A percentile compares a stretch with the other conserved stretches of the same genome.
phyloP scores from a whole-genome alignment of 2,797 vertebrate species.

The Falco biarmicus region DNA sequence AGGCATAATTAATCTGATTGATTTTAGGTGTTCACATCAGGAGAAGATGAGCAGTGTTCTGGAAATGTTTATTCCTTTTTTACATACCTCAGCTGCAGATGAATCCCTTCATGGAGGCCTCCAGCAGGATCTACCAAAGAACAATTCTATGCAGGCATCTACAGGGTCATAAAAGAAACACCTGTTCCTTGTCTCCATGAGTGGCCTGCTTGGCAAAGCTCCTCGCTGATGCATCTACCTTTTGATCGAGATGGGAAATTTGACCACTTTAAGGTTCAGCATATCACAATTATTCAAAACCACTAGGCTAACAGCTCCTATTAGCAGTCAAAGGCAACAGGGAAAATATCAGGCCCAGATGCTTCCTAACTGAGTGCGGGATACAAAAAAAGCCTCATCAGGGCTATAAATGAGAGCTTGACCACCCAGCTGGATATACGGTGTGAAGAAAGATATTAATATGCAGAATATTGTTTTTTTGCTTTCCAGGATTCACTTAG shows the following conservation, averaged over 20 bases:
- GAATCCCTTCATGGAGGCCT: not conserved
- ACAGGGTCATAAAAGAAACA: not conserved
- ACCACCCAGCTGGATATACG: not conserved
- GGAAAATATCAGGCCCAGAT: not conserved
- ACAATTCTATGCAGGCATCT: not conserved
- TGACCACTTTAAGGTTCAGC: not conserved
- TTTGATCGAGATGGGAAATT: not conserved
- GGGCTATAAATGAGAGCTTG: not conserved
- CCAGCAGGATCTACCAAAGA: not conserved
- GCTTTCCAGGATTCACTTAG: not conserved
- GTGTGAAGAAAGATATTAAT: not conserved
- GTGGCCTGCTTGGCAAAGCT: not conserved
- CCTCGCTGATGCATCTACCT: not conserved
- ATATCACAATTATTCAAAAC: not conserved
- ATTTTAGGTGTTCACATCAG: not conserved
- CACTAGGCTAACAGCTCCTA: not conserved
- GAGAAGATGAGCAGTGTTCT: not conserved
- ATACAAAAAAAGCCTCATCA: not conserved
- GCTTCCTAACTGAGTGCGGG: not conserved
- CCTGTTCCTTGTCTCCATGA: not conserved
- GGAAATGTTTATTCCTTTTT: not conserved
- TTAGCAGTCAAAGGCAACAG: not conserved
- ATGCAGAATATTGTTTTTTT: not conserved
- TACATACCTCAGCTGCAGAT: not conserved
- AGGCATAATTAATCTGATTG: not conserved